Evolutionary conservation across 2,888 invertebrate genomes (phyloP).

Genomic region (Allophyes oxyacanthae): DNA sequence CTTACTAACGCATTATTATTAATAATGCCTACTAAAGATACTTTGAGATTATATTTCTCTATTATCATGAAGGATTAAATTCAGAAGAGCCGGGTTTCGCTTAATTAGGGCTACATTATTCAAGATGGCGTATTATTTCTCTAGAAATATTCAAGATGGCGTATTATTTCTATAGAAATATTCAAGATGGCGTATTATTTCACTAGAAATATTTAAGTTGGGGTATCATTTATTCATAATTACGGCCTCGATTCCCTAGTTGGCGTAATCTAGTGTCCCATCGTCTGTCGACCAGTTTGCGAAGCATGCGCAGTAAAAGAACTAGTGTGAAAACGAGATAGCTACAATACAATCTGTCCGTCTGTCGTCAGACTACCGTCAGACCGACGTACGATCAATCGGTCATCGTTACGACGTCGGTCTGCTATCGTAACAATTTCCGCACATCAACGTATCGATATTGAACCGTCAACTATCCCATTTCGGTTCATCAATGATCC

Average conservation of each 20-base stretch:
- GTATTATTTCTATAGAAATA: too few species aligned
- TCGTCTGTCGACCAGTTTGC: too few species aligned
- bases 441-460: not conserved
- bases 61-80: constrained; percentile 1
- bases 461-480: not conserved
- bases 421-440: not conserved
- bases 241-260: constrained; percentile 13
- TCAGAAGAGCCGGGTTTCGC: not conserved
- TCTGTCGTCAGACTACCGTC: not conserved
- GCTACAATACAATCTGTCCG: constrained; percentile 4
- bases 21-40: constrained; percentile 17
- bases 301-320: constrained; percentile 27
- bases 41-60: not conserved
- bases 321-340: constrained; percentile 39
- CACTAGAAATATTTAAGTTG: constrained; percentile 1
- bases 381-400: too few species aligned
- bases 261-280: constrained; percentile 43
- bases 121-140: too few species aligned
- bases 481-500: too few species aligned
- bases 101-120: not conserved
- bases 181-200: constrained; percentile 24
- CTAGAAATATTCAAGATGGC: too few species aligned
- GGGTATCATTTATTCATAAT: constrained; percentile 19
- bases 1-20: constrained; percentile 14
- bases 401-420: not conserved